Base-by-base conservation (phyloP, 2,888 invertebrate species). In the Pterobdella sp. region DNA sequence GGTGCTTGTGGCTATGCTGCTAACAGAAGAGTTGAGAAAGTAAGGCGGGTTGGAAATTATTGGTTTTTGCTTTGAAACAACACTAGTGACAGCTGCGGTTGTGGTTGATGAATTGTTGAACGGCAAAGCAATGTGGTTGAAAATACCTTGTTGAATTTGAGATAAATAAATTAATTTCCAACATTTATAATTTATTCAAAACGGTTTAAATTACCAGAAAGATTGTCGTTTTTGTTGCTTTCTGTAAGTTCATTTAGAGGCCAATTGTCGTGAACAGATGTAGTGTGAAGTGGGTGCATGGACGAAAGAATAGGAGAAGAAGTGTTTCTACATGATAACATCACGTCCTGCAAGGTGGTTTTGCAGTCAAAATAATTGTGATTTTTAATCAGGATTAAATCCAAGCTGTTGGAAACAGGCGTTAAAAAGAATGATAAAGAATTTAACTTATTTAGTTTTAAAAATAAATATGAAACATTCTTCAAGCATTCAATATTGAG, bases 271-370 rank as follows among this genome's bases (percentile, higher is more conserved):
- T 42, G 36, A 7, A 42, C 4, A 29, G 52, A 56, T 60, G n/a
- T 71, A 34, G 32, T 3, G 69, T 49, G 69, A 52, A 69, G 52
- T 26, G 69, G 69, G 63, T 71, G 71, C 14, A 71, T 32, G 63
- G 71, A 36, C 31, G 60, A 29, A 18, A 71, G 35, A 4, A 34
- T 29, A 26, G 71, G 71, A 34, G 71, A 71, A 29, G 71, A 71
- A 18, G 71, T 71, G 71, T 71, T 71, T 35, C 71, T 18, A 37
- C 71, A 71, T 18, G 71, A 71, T 26, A 71, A 32, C 71, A 71
- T 71, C 52, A 71, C 71, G 35, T 71, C 71, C 71, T 71, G 32
- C 32, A 34, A 14, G n/a, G 4, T 14, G n/a, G 10, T n/a, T 10
- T 49, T 49, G 14, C 52, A 49, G 10, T 49, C 14, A n/a, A n/a